Conservation (phyloP, 2,888 invertebrate species). For the Tenthredo distinguenda region DNA sequence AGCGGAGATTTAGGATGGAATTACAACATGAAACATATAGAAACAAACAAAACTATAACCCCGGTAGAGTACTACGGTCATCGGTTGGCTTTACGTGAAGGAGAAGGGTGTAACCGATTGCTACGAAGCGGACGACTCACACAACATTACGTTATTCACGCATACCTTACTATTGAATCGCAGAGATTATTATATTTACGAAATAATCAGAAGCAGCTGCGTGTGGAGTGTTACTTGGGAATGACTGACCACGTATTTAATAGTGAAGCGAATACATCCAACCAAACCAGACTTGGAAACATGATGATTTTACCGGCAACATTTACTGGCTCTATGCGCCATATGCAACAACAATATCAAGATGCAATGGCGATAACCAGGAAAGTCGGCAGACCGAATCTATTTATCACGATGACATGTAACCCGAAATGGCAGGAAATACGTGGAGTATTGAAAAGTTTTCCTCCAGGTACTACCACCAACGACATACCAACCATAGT, state of each 20-base stretch:
- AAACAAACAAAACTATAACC: background rate
- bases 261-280: background rate
- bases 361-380: too few relatives aligned
- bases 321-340: background rate
- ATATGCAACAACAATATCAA: slow-evolving; percentile 25
- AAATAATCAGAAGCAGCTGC: slow-evolving; percentile 2
- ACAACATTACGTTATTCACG: too few relatives aligned
- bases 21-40: background rate
- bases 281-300: slow-evolving; percentile 1
- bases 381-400: too few relatives aligned
- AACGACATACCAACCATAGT: too few relatives aligned
- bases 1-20: too few relatives aligned
- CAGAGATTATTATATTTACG: background rate
- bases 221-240: background rate
- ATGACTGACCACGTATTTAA: background rate
- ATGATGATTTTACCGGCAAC: slow-evolving; percentile 16
- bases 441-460: too few relatives aligned
- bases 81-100: background rate
- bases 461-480: too few relatives aligned
- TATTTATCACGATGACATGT: too few relatives aligned
- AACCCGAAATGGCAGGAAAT: too few relatives aligned
- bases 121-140: background rate
- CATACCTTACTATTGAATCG: background rate
- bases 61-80: background rate
- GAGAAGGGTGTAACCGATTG: background rate